Conservation (phyloP, 1,140 invertebrate species). For the Scaptomyza graminum region DNA sequence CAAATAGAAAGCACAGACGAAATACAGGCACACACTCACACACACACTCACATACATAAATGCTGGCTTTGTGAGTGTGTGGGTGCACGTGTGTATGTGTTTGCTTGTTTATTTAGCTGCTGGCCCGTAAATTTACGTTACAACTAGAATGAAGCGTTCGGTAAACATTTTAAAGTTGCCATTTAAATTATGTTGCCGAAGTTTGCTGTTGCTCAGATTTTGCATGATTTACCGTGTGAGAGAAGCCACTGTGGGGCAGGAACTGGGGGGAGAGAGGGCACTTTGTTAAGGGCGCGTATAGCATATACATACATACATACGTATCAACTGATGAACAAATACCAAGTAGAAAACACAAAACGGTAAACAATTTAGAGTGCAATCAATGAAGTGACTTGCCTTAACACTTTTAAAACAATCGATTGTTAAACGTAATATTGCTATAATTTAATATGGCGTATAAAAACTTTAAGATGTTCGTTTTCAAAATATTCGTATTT, state of each 20-base stretch:
- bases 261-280: too few relatives aligned
- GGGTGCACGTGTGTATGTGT: constrained; percentile 13
- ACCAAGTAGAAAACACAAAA: constrained; percentile 29
- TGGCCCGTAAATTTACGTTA: constrained; percentile 80
- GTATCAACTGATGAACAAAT: constrained; percentile 59
- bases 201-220: constrained; percentile 25
- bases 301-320: background rate
- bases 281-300: background rate
- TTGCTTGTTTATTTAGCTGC: constrained; percentile 64
- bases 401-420: background rate
- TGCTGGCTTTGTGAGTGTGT: constrained; percentile 14
- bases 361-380: constrained; percentile 16
- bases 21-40: constrained; percentile 28
- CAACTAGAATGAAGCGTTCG: constrained; percentile 76
- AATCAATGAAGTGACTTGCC: background rate
- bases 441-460: too few relatives aligned
- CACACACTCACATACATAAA: constrained; percentile 21
- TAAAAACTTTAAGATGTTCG: too few relatives aligned
- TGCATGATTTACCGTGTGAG: background rate
- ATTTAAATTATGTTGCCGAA: constrained; percentile 73
- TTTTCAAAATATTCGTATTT: too few relatives aligned
- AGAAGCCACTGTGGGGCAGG: too few relatives aligned
- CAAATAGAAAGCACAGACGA: constrained; percentile 66
- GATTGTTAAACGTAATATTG: too few relatives aligned
- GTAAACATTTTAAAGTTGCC: constrained; percentile 81